Evolutionary conservation across 2,888 invertebrate genomes (phyloP), one percentile per base, ranked within the genome.

Genomic region (Drosophila subquinaria): DNA sequence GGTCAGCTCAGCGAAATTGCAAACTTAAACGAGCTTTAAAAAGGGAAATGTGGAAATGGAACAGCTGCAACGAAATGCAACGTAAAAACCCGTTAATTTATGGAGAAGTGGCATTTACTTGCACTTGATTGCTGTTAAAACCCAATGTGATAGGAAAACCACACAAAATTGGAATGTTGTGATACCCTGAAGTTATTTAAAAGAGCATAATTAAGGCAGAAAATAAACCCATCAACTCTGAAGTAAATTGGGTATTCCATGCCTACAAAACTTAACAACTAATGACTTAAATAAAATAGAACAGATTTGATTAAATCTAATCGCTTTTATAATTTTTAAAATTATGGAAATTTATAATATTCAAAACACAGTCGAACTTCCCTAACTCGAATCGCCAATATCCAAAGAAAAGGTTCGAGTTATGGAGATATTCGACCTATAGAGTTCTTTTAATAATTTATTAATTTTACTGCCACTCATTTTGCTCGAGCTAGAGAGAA

Each of bases 31-130:
- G 56, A 55, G 53, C 52, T 69, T 35, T 17, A 17, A 17, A 23
- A 43, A 30, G 17, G 56, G 45, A 36, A 71, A 72, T 60, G 56
- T 53, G 36, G 17, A 76, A 71, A 33, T 48, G 38, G 38, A 67
- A 57, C 61, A 57, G 40, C 43, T 59, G 73, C 38, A 45, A 27
- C 47, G 47, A 43, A 48, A 35, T 55, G 53, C 52, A 65, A 23
- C 6, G 30, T 27, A 20, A 48, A 53, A 30, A 17, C 9, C 27
- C 27, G 35, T 23, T 9, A 35, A 45, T 9, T 61, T 60, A 38
- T 20, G 38, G 35, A n/a, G 38, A 67, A 45, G 53, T 61, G 27
- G 33, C 40, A 47, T 36, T 47, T 47, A 15, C 23, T 45, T 13
- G 10, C 20, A 36, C 36, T 20, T 10, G 45, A 27, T 38, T 27